A percentile compares a stretch with the other conserved stretches of the same genome.
These are phyloP conservation scores for Lethenteron reissneri DNA, from an alignment of 2,113 vertebrate genomes.

Conservation along the genomic window DNA sequence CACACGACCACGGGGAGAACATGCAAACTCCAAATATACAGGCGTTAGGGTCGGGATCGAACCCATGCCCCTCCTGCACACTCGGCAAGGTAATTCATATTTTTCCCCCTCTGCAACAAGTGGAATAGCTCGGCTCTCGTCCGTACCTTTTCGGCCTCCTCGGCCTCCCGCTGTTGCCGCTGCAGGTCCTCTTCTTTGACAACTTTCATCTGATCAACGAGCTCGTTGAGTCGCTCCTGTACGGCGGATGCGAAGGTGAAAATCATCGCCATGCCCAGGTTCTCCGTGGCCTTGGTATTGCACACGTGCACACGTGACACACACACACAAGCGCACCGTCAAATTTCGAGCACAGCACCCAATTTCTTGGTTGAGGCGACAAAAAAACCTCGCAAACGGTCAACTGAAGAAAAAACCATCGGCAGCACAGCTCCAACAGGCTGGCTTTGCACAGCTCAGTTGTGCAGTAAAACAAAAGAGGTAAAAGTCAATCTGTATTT, in stretches of 20 bases:
- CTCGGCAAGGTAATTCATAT: background rate
- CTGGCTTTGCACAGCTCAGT: no score
- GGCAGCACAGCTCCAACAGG: no score
- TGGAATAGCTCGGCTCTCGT: background rate
- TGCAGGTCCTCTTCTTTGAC: slow-evolving; percentile 62
- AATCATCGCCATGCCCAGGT: slow-evolving; percentile 96
- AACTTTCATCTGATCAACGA: slow-evolving; percentile 70
- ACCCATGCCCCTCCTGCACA: no score
- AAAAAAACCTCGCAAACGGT: no score
- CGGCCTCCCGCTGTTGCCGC: slow-evolving; percentile 55
- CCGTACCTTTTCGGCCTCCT: slow-evolving; percentile 82
- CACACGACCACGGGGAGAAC: no score
- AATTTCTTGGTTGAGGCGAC: no score
- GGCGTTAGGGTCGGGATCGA: no score
- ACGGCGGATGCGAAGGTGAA: slow-evolving; percentile 84
- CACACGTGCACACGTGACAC: background rate
- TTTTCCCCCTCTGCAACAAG: background rate
- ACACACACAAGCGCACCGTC: background rate
- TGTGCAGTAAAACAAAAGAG: no score
- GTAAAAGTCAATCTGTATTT: no score
- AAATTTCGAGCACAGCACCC: no score
- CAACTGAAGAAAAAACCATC: slow-evolving; percentile 10
- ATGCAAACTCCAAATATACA: no score
- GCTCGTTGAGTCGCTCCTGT: slow-evolving; percentile 86
- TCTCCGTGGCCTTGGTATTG: slow-evolving; percentile 50